Percentiles rank a stretch among this genome's conserved stretches.
These are phyloP conservation scores for Entomobrya multifasciata DNA, from an alignment of 2,888 invertebrate species.

Conservation along the genomic window DNA sequence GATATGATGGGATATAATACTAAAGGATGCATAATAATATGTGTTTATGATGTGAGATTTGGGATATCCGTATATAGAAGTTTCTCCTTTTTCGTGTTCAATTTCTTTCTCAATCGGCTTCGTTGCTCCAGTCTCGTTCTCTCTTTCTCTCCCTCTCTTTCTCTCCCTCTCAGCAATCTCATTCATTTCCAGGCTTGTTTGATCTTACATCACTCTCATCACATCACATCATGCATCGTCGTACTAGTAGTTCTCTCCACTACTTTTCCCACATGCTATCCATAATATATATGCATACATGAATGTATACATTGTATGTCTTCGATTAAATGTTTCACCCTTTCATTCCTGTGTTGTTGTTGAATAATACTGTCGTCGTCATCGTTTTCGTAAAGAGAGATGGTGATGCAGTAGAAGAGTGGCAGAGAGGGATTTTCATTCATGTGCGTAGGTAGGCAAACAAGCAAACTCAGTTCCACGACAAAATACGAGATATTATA, in stretches of 20 bases:
- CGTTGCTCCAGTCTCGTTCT: slow-evolving; percentile 7
- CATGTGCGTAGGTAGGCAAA: slow-evolving; percentile 24
- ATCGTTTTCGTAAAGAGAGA: neutral
- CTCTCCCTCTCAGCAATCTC: slow-evolving; percentile 10
- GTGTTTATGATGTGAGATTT: slow-evolving; percentile 2
- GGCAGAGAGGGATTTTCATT: slow-evolving; percentile 1
- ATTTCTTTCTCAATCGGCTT: slow-evolving; percentile 34
- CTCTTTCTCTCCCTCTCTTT: slow-evolving; percentile 30
- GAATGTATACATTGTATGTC: neutral
- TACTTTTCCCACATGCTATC: slow-evolving; percentile 22
- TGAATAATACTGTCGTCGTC: too few relatives aligned
- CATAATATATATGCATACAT: too few relatives aligned
- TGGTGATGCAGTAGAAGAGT: neutral
- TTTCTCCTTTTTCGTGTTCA: slow-evolving; percentile 25
- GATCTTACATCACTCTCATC: slow-evolving; percentile 3
- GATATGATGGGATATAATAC: slow-evolving; percentile 12
- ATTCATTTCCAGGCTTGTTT: slow-evolving; percentile 39
- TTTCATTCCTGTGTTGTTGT: slow-evolving; percentile 45
- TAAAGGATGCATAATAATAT: neutral
- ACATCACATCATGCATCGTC: neutral
- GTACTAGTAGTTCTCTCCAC: neutral
- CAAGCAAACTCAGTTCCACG: slow-evolving; percentile 11
- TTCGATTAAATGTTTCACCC: slow-evolving; percentile 42
- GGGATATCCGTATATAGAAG: neutral
- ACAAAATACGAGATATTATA: neutral